Evolutionary conservation across 2,113 vertebrate genomes (phyloP), one percentile per base, ranked within the genome.

Genomic region (Grus americana): DNA sequence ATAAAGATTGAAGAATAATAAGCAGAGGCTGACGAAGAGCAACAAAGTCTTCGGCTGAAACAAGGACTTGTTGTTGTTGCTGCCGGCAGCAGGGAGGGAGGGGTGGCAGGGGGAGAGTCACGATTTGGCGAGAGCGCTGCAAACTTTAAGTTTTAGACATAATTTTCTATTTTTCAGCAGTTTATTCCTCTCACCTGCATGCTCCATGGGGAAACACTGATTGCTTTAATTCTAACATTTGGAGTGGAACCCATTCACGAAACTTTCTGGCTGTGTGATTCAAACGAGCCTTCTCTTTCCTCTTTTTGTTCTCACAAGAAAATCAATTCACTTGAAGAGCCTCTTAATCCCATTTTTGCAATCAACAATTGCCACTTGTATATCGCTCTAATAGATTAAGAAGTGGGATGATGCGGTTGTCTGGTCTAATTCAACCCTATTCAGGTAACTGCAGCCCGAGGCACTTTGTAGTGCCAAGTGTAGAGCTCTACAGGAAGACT

Each of bases 291-390:
- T 98, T 98, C 98, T 98, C 97, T 98, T 98, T 96, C 97, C 97
- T 98, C 96, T 98, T 98, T 99, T 99, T 99, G 99, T 99, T 99
- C 99, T 99, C 99, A 98, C 98, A 99, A 98, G 99, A 99, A 99
- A 99, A 99, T 99, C 99, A 99, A 99, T 99, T 99, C 99, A 98
- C 99, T 99, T 99, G 99, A 99, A 99, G 99, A 99, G 98, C 98
- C 98, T 99, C 99, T 99, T 99, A 99, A 99, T 99, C 99, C 99
- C 98, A 98, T 99, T 99, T 99, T 99, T 99, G 98, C 99, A 98
- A 98, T 99, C 99, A 99, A 99, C 99, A 99, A 99, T 99, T 99
- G 99, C 98, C 99, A 99, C 99, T 99, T 99, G 99, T 99, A 98
- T 99, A 98, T 98, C 90, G 98, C 98, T 98, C 99, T 98, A 99